Evolutionary conservation across 2,888 invertebrate species (phyloP).

Genomic region (Frankliniella fusca): DNA sequence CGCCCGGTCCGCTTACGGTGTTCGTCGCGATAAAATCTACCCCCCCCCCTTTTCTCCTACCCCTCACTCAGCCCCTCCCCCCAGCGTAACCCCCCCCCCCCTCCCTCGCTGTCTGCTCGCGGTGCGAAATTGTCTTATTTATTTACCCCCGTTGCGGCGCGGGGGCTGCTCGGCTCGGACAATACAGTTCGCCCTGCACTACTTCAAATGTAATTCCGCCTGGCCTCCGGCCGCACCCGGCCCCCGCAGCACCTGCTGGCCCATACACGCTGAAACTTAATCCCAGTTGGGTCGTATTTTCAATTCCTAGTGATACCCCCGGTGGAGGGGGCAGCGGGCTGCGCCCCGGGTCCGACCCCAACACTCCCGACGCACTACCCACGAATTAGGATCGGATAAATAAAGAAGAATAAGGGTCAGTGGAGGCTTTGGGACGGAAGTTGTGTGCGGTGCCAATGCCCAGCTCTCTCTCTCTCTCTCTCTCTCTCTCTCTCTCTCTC

Average conservation of each 20-base stretch:
- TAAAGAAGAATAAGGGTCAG: background rate
- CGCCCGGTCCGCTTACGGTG: too few relatives aligned
- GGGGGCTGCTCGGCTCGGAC: background rate
- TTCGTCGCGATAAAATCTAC: background rate
- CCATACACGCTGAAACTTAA: background rate
- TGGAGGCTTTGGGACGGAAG: background rate
- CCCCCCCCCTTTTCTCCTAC: background rate
- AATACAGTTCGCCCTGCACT: too few relatives aligned
- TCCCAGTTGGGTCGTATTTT: conserved; percentile 22
- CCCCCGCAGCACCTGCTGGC: background rate
- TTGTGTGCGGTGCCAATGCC: background rate
- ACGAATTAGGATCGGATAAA: conserved; percentile 9
- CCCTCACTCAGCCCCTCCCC: background rate
- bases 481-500: too few relatives aligned
- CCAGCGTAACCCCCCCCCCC: background rate
- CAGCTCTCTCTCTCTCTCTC: background rate
- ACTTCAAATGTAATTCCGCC: too few relatives aligned
- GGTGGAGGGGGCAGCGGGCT: background rate
- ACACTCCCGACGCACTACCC: background rate
- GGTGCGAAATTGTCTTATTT: background rate
- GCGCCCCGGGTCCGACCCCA: background rate
- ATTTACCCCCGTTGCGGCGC: background rate
- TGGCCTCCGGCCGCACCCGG: too few relatives aligned
- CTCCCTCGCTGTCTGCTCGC: background rate
- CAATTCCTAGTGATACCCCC: conserved; percentile 9